Evolutionary conservation across 2,797 vertebrate species (phyloP), one percentile per base, ranked within the genome.

Genomic region (Brachymystax lenok): DNA sequence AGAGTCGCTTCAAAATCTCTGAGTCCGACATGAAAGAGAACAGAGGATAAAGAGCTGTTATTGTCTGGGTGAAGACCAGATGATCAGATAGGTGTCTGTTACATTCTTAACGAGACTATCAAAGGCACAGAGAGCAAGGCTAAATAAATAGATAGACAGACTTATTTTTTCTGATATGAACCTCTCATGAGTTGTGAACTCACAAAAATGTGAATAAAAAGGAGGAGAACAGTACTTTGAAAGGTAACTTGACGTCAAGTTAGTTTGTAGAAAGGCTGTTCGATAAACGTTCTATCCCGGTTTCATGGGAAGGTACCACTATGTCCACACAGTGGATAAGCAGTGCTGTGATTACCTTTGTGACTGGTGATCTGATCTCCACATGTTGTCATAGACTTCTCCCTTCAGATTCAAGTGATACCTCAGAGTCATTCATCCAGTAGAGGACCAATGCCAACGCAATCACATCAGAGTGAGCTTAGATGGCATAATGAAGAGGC

Each of bases 91-190:
- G n/a, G 35, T 70, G 46, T 68, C 35, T 40, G 6, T 71, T 71
- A 50, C 69, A 71, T 71, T 46, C 46, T 71, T 13, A 71, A 71
- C 27, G n/a, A 52, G 69, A 51, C 16, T 35, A 21, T 66, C 63
- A 66, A 66, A 66, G 69, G 46, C 46, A 46, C 40, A 46, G 8
- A 46, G 2, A 46, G 10, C 40, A 46, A 46, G 40, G 40, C 40
- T 46, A 46, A 46, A 46, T 71, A 27, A 24, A 52, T 71, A 52
- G 40, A 46, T 17, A 56, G 40, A 27, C 21, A 28, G 14, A 66
- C 4, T 59, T 16, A 6, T 21, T 59, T 59, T 59, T n/a, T 59
- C 5, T 59, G 56, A 56, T 56, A 56, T 19, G 5, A 56, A 56
- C 54, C 54, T 56, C 1, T 59, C 56, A 21, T 21, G 54, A 56